Evolutionary conservation across 2,113 vertebrate genomes (phyloP).

Genomic region (Enhydra lutris): DNA sequence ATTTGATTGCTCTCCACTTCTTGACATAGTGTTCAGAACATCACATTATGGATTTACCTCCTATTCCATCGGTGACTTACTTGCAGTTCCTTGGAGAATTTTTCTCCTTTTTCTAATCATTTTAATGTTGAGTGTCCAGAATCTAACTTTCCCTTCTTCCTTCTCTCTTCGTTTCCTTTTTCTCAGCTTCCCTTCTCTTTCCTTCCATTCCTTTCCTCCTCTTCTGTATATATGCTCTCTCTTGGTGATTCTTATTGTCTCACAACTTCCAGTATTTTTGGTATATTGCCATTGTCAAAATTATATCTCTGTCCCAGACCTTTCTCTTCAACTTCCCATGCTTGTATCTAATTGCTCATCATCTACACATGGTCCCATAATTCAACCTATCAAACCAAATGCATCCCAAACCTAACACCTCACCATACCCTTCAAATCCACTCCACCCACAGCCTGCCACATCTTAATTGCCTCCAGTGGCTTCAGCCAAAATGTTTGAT

Average conservation of each 20-base stretch:
- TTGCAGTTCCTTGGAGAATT: background rate
- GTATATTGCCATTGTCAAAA: background rate
- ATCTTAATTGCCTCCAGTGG: background rate
- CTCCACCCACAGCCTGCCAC: no score
- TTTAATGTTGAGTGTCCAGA: background rate
- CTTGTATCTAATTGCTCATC: background rate
- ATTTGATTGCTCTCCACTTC: background rate
- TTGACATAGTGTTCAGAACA: background rate
- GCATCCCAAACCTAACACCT: background rate
- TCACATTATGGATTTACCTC: background rate
- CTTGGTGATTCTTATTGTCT: background rate
- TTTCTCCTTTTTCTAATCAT: background rate
- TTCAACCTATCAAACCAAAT: background rate
- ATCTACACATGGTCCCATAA: background rate
- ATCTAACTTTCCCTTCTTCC: background rate
- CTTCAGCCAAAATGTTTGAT: background rate
- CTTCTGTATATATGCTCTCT: background rate
- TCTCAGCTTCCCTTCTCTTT: background rate
- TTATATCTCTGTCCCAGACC: background rate
- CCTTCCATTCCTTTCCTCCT: background rate
- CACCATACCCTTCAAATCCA: background rate
- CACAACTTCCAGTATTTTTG: background rate
- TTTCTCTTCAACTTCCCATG: background rate
- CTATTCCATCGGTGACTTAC: background rate
- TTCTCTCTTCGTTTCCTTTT: background rate